Evolutionary conservation across 2,797 vertebrate species (phyloP), one percentile per base, ranked within the genome.

Genomic region (Manis crassicaudata): DNA sequence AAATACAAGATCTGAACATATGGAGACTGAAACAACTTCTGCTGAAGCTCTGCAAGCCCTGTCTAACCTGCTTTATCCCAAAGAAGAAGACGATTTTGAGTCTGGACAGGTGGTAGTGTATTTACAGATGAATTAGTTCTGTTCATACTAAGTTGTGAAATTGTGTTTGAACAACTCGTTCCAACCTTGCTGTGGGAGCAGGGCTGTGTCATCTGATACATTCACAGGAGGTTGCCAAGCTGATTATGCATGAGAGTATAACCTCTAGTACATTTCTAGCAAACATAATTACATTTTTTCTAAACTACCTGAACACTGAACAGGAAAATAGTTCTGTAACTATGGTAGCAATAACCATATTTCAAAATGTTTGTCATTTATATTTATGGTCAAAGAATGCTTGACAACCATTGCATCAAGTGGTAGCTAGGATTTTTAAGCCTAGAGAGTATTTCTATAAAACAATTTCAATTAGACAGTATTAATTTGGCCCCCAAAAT

Each of bases 291-390:
- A 96, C 63, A 92, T 93, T 97, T 97, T 95, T 97, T 97, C 94
- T 96, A 95, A 96, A 95, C 88, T 83, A 95, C 94, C 96, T 95
- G 94, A 98, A 95, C 58, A 90, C 90, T 96, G 95, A 96, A 92
- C 96, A 97, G 88, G 94, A 97, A 98, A 97, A 96, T 84, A 68
- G 72, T 94, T 92, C 92, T 96, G 96, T 97, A 97, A 97, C 97
- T 97, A 96, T 97, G 97, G 97, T 94, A 97, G 95, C 96, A 95
- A 90, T 92, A 97, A 54, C 90, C 79, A 97, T 79, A 95, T 94
- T 97, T 97, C 93, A 98, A 95, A 96, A 96, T 95, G 93, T 96
- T 97, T 97, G 75, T 97, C 96, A 96, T 96, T 96, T 97, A 93
- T 89, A 96, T 97, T 96, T 97, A 92, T 95, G 90, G 80, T 88